phyloP scores from a whole-genome alignment of 2,888 invertebrate genomes.

The Clunio marinus region DNA sequence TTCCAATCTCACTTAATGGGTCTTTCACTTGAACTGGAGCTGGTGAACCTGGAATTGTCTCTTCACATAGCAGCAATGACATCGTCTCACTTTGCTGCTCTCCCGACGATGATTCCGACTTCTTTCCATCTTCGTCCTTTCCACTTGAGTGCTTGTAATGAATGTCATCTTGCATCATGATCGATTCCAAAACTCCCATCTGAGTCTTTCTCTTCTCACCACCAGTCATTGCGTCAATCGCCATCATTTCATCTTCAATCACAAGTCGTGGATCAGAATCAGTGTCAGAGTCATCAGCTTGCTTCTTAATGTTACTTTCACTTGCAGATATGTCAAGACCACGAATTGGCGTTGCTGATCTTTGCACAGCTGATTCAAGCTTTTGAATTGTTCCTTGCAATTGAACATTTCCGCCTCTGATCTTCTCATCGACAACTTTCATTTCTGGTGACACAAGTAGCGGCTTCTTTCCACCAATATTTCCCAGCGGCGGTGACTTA shows the following conservation, averaged over 20 bases:
- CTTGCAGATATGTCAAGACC: not conserved
- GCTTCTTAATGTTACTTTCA: slow-evolving; percentile 42
- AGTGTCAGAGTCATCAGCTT: slow-evolving; percentile 49
- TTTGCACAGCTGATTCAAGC: slow-evolving; percentile 50
- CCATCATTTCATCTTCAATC: slow-evolving; percentile 53
- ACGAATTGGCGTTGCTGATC: slow-evolving; percentile 40
- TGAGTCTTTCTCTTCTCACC: slow-evolving; percentile 45
- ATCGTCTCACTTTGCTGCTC: slow-evolving; percentile 58
- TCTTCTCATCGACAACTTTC: slow-evolving; percentile 48
- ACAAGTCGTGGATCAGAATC: slow-evolving; percentile 61
- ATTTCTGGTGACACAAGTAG: slow-evolving; percentile 47
- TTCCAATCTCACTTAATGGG: slow-evolving; percentile 39
- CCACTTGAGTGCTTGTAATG: slow-evolving; percentile 16
- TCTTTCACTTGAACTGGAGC: slow-evolving; percentile 58
- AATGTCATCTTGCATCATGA: slow-evolving; percentile 34
- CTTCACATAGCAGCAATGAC: slow-evolving; percentile 77
- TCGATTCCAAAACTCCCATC: slow-evolving; percentile 40
- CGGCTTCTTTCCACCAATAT: slow-evolving; percentile 50
- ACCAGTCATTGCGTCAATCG: too few species aligned
- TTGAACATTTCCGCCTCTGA: slow-evolving; percentile 57
- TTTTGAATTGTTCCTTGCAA: slow-evolving; percentile 62
- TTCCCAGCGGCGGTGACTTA: slow-evolving; percentile 44
- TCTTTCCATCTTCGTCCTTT: slow-evolving; percentile 45
- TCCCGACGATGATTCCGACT: slow-evolving; percentile 41
- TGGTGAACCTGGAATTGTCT: slow-evolving; percentile 86